Evolutionary conservation across 2,113 vertebrate species (phyloP).

Genomic region (Zingel zingel): DNA sequence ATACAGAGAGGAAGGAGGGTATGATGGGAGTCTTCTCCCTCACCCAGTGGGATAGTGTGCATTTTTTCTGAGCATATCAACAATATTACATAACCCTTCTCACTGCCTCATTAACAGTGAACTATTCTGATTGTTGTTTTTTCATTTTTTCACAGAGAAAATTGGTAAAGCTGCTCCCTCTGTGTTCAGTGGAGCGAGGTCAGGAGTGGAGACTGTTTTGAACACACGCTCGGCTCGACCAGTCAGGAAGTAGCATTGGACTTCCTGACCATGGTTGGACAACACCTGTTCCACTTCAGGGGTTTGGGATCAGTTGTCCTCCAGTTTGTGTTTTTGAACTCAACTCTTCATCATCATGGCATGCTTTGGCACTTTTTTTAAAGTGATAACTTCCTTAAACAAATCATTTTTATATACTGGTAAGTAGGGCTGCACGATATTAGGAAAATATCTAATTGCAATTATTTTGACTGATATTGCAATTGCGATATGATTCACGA

Average conservation of each 20-base stretch:
- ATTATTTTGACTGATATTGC: too few relatives aligned
- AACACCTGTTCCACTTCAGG: conserved; percentile 18
- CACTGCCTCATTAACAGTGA: not conserved
- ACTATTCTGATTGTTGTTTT: conserved; percentile 13
- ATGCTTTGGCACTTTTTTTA: not conserved
- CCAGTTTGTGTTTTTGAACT: conserved; percentile 4
- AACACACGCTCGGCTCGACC: conserved; percentile 81
- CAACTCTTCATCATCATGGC: not conserved
- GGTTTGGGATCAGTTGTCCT: not conserved
- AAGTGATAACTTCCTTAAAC: not conserved
- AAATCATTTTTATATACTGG: not conserved
- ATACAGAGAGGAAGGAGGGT: conserved; percentile 64
- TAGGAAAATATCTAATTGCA: too few relatives aligned
- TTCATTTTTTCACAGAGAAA: conserved; percentile 86
- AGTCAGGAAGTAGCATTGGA: conserved; percentile 63
- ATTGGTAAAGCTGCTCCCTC: conserved; percentile 89
- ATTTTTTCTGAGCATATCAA: not conserved
- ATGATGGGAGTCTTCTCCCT: conserved; percentile 22
- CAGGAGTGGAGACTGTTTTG: conserved; percentile 90
- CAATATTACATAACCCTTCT: not conserved
- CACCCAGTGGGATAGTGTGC: conserved; percentile 11
- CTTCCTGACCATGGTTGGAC: not conserved
- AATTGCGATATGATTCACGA: too few relatives aligned
- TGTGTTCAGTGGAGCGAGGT: conserved; percentile 89
- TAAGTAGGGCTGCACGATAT: too few relatives aligned